A percentile compares a stretch with the other conserved stretches of the same genome.
Evolutionary conservation across 2,797 vertebrate species (phyloP).

Genomic region (Chaetophractus vellerosus): DNA sequence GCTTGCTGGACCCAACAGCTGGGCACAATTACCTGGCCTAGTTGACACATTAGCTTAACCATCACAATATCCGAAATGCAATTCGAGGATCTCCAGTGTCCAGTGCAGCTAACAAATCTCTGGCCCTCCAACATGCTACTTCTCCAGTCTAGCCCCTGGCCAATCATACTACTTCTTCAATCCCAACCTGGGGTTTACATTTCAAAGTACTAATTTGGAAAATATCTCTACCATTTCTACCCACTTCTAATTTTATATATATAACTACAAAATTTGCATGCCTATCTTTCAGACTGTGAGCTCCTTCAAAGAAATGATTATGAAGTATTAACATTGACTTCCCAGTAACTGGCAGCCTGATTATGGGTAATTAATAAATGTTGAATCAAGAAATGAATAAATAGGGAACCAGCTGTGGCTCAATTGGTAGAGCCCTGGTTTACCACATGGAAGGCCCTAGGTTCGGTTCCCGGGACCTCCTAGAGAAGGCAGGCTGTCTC

Average conservation of each 20-base stretch:
- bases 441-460: no score
- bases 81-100: neutral
- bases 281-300: neutral
- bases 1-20: no score
- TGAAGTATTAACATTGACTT: neutral
- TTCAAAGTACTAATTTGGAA: neutral
- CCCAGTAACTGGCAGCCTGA: neutral
- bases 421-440: no score
- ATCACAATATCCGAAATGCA: neutral
- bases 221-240: neutral
- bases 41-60: no score
- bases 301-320: neutral
- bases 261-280: neutral
- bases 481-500: no score
- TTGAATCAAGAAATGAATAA: slow-evolving; percentile 12
- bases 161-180: neutral
- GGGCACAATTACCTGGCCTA: no score
- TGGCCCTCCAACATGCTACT: neutral
- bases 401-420: no score
- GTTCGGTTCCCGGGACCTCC: no score
- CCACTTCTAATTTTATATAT: slow-evolving; percentile 21
- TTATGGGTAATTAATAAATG: neutral
- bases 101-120: neutral
- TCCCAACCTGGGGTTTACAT: neutral
- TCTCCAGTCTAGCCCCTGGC: neutral